Base-by-base conservation (phyloP, 2,797 vertebrate genomes). In the Sebastes dallii region DNA sequence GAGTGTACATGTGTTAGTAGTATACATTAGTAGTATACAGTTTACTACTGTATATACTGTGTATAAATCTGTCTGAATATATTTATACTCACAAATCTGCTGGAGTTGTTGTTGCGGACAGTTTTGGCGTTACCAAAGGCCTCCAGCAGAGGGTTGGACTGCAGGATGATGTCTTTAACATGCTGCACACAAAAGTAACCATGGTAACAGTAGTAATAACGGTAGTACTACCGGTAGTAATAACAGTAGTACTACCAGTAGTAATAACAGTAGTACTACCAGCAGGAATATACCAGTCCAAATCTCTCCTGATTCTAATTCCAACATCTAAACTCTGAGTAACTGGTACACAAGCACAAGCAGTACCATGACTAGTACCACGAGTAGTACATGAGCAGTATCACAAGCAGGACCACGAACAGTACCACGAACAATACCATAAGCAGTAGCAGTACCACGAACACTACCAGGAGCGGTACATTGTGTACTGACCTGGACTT, bases 71-170 rank as follows among this genome's bases (percentile, higher is more conserved):
- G 5, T 16, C 1, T 3, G 18, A 1, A 14, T 54, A 1, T 3
- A 2, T 7, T 22, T 39, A 2, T 30, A 95, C 96, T 96, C 86
- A 97, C 96, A 84, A 97, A 97, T 88, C 96, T 93, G 86, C 96
- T 97, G 58, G 96, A 97, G 89, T 97, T 97, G 95, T 97, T 97
- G 94, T 97, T 97, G 24, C 96, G 93, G 32, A 96, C 94, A 0
- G 96, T 97, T 90, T 97, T 97, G 42, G 96, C 96, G 3, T 97
- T 97, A 0, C 96, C 96, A 6, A 97, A 97, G 0, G 96, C 96
- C 82, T 97, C 96, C 64, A 97, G 93, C 25, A 97, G 94, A 0
- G 96, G 96, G 83, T 97, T 97, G 75, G 96, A 97, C 90, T 97
- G 96, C 25, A 97, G 92, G 84, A 97, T 97, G 84, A 97, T 97